A percentile compares a stretch with the other conserved stretches of the same genome.
phyloP scores from a whole-genome alignment of 2,797 vertebrate species.

The Astyanax mexicanus region DNA sequence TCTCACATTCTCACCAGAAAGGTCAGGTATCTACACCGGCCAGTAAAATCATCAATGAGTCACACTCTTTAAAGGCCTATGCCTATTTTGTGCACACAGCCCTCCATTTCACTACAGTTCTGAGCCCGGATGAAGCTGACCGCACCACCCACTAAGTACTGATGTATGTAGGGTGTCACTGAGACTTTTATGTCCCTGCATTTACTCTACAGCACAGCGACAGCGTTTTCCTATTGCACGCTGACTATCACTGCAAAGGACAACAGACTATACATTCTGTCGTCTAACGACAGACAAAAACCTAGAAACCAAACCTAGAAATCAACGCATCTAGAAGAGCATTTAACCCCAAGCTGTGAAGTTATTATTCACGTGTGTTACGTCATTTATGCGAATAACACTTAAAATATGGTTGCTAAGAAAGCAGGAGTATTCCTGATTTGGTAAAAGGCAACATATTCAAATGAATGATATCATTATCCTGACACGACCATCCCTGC shows the following conservation, averaged over 20 bases:
- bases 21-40: slow-evolving; percentile 35
- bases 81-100: slow-evolving; percentile 27
- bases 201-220: slow-evolving; percentile 26
- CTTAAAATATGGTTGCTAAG: no score
- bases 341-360: background rate
- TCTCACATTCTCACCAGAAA: slow-evolving; percentile 33
- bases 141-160: slow-evolving; percentile 29
- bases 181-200: slow-evolving; percentile 26
- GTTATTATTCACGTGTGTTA: no score
- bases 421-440: no score
- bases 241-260: slow-evolving; percentile 4
- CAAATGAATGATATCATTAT: no score
- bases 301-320: no score
- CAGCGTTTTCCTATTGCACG: background rate
- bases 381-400: no score
- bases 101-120: slow-evolving; percentile 16
- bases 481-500: no score
- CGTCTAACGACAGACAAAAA: background rate
- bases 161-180: slow-evolving; percentile 26
- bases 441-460: no score
- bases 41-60: slow-evolving; percentile 42
- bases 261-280: slow-evolving; percentile 1
- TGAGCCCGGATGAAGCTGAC: slow-evolving; percentile 25
- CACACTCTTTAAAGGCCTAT: slow-evolving; percentile 45
- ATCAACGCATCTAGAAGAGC: background rate